Conservation (phyloP, 1,140 invertebrate genomes). For the Aphidius gifuensis region DNA sequence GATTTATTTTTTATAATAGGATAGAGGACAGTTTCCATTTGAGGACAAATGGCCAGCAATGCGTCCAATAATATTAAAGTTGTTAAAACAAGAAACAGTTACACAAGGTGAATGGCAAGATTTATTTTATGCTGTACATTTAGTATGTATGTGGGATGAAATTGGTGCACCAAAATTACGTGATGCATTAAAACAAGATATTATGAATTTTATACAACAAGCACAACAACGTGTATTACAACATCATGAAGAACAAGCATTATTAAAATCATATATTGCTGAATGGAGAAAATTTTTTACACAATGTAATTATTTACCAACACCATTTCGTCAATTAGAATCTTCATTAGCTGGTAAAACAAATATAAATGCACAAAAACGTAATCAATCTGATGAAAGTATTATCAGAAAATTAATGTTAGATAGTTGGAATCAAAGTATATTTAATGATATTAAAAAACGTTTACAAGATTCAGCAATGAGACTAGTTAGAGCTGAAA, state of each 20-base stretch:
- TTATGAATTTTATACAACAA: conserved; percentile 91
- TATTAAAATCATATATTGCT: conserved; percentile 92
- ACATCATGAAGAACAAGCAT: conserved; percentile 89
- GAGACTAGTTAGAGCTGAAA: conserved; percentile 93
- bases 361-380: conserved; percentile 64
- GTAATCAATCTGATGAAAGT: conserved; percentile 78
- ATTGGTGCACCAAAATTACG: conserved; percentile 86
- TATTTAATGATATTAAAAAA: conserved; percentile 94
- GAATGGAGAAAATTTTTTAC: conserved; percentile 98
- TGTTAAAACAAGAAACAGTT: conserved; percentile 89
- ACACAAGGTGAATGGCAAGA: conserved; percentile 96
- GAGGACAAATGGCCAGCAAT: conserved; percentile 95
- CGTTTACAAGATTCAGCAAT: conserved; percentile 93
- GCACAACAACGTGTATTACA: conserved; percentile 86
- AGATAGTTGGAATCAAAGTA: conserved; percentile 96
- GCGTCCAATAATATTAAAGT: conserved; percentile 87
- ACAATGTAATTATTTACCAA: conserved; percentile 94
- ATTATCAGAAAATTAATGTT: conserved; percentile 92
- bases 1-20: conserved; percentile 24
- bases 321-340: conserved; percentile 92
- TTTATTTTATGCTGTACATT: conserved; percentile 92
- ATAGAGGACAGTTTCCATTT: conserved; percentile 66
- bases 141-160: conserved; percentile 94
- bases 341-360: conserved; percentile 68
- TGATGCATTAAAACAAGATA: conserved; percentile 86